A percentile compares a stretch with the other conserved stretches of the same genome.
phyloP scores from a whole-genome alignment of 2,888 invertebrate genomes.

The Brachyptera putata region DNA sequence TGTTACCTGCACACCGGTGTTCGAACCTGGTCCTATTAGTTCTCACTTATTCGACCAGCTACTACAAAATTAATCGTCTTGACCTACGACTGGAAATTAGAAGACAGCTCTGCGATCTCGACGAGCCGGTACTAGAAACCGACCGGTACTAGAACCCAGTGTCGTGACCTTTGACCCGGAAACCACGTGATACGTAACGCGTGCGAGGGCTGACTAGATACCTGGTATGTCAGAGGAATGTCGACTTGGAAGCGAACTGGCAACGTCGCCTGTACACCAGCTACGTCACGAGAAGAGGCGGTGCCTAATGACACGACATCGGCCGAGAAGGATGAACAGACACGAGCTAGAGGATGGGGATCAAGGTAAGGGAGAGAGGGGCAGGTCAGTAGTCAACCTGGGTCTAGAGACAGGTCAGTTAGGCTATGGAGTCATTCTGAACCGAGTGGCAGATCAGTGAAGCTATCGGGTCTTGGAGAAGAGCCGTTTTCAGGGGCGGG shows the following conservation, averaged over 20 bases:
- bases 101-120: background rate
- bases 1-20: no score
- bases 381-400: background rate
- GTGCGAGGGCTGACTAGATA: no score
- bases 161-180: background rate
- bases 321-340: background rate
- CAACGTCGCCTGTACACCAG: background rate
- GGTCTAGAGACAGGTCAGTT: background rate
- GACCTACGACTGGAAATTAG: no score
- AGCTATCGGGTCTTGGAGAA: no score
- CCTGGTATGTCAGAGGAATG: slow-evolving; percentile 11
- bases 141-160: background rate
- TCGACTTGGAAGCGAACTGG: slow-evolving; percentile 17
- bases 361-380: background rate
- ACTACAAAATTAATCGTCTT: no score
- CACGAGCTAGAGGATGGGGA: background rate
- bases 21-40: no score
- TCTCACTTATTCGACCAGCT: no score
- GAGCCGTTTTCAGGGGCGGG: no score
- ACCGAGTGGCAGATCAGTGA: no score
- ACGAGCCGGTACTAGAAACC: background rate
- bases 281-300: background rate
- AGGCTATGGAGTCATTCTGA: no score
- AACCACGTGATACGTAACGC: slow-evolving; percentile 1
- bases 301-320: background rate